Percentiles rank a stretch among this genome's conserved stretches.
Evolutionary conservation across 1,140 invertebrate species (phyloP).

Genomic region (Drosophila sturtevanti): DNA sequence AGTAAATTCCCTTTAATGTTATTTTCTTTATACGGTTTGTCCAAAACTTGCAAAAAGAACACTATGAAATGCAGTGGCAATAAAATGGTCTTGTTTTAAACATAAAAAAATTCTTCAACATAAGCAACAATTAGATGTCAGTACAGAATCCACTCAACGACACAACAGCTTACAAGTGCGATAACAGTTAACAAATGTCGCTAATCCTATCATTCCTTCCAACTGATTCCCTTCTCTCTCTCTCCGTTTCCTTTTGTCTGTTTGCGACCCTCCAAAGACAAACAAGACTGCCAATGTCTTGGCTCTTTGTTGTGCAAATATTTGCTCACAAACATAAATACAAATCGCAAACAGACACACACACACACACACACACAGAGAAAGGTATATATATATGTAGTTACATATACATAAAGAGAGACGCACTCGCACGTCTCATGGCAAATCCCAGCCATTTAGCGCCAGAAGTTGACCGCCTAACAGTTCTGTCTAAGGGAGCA

Average conservation of each 20-base stretch:
- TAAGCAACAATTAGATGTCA: constrained; percentile 57
- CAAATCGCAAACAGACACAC: constrained; percentile 19
- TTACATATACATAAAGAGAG: constrained; percentile 6
- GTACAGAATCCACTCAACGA: constrained; percentile 52
- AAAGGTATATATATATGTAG: too few relatives aligned
- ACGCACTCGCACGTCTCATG: constrained; percentile 44
- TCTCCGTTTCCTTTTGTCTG: not conserved
- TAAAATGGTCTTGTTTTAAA: constrained; percentile 48
- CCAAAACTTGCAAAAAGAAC: constrained; percentile 32
- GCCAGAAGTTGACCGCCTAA: constrained; percentile 52
- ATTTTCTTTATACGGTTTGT: constrained; percentile 6
- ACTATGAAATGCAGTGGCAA: constrained; percentile 23
- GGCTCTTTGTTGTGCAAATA: constrained; percentile 62
- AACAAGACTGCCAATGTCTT: constrained; percentile 13
- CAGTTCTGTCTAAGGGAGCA: constrained; percentile 8
- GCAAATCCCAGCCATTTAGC: constrained; percentile 73
- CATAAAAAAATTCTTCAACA: constrained; percentile 36
- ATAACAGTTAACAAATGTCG: constrained; percentile 75
- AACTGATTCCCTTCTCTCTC: constrained; percentile 33
- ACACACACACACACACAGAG: too few relatives aligned
- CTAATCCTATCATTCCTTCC: constrained; percentile 60
- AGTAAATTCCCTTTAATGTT: constrained; percentile 9
- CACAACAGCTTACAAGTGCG: constrained; percentile 71
- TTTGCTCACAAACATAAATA: constrained; percentile 78
- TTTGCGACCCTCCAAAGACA: too few relatives aligned